phyloP scores from a whole-genome alignment of 2,113 vertebrate species.

The Thunnus maccoyii region DNA sequence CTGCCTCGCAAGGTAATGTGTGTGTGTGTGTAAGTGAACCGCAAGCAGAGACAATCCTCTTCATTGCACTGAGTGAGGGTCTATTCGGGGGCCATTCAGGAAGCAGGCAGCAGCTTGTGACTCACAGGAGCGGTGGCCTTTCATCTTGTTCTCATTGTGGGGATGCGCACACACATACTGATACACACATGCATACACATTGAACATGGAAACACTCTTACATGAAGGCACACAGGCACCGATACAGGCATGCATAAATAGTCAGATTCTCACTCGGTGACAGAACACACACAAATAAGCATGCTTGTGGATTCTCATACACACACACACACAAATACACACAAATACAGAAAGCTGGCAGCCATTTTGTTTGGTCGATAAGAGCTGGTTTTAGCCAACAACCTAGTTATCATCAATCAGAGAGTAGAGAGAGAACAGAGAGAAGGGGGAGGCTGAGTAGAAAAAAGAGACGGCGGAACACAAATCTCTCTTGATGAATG shows the following conservation, averaged over 20 bases:
- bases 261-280: slow-evolving; percentile 9
- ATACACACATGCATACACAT: background rate
- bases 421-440: slow-evolving; percentile 14
- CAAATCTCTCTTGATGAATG: slow-evolving; percentile 64
- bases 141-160: slow-evolving; percentile 59
- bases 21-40: slow-evolving; percentile 1
- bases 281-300: background rate
- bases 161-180: slow-evolving; percentile 1
- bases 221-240: slow-evolving; percentile 1
- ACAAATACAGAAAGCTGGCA: slow-evolving; percentile 5
- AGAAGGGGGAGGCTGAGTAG: slow-evolving; percentile 4
- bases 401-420: slow-evolving; percentile 67
- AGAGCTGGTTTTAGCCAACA: slow-evolving; percentile 53
- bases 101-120: slow-evolving; percentile 51
- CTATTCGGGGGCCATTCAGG: slow-evolving; percentile 51
- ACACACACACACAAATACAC: background rate
- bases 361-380: slow-evolving; percentile 69
- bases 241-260: slow-evolving; percentile 2
- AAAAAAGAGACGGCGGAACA: slow-evolving; percentile 8
- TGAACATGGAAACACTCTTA: background rate
- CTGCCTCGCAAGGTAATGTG: background rate
- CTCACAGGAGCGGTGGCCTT: slow-evolving; percentile 59
- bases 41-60: slow-evolving; percentile 33
- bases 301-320: background rate
- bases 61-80: slow-evolving; percentile 11